A percentile compares a stretch with the other conserved stretches of the same genome.
Conservation (phyloP, 2,113 vertebrate species). For the Loxodonta africana region DNA sequence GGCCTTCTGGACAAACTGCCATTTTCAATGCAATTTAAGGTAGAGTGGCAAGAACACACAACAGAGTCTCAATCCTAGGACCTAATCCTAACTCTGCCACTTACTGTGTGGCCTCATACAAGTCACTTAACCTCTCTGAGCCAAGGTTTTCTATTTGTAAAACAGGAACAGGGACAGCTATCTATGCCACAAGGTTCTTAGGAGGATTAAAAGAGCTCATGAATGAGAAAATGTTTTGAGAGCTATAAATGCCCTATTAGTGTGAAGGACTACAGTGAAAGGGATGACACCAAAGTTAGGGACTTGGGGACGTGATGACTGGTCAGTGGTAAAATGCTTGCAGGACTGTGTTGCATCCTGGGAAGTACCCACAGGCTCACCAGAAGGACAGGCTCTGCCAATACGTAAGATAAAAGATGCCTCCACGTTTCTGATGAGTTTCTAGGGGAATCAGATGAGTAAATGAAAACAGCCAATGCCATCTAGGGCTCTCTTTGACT, state of each 20-base stretch:
- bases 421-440: background rate
- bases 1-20: background rate
- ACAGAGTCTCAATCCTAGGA: background rate
- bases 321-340: background rate
- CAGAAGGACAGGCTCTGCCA: background rate
- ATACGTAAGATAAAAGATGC: background rate
- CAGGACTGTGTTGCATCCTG: no score
- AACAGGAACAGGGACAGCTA: background rate
- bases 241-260: background rate
- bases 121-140: background rate
- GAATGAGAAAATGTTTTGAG: slow-evolving; percentile 8
- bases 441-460: background rate
- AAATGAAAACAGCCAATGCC: background rate
- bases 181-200: background rate
- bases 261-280: background rate
- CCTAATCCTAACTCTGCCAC: background rate
- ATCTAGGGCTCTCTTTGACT: background rate
- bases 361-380: background rate
- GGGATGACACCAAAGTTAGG: background rate
- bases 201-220: background rate
- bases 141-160: background rate
- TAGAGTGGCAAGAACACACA: background rate
- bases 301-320: background rate
- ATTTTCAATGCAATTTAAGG: background rate
- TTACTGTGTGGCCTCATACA: background rate